Conservation (phyloP, 2,797 vertebrate species). For the Huso huso region DNA sequence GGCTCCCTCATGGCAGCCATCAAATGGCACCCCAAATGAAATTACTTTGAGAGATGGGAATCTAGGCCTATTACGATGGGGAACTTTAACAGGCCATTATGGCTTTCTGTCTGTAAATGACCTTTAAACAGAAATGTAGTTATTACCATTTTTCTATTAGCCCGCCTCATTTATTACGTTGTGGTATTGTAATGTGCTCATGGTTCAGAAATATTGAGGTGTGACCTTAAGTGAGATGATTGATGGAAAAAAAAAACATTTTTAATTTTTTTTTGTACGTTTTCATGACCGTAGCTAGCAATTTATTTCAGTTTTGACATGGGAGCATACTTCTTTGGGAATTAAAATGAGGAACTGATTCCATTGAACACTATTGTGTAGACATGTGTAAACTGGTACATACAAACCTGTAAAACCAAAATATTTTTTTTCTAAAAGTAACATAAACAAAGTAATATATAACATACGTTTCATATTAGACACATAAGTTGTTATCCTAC, state of each 20-base stretch:
- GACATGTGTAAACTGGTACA: no score
- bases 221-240: constrained; percentile 35
- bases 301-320: no score
- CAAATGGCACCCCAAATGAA: constrained; percentile 20
- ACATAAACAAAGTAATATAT: no score
- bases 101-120: constrained; percentile 43
- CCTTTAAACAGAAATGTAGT: constrained; percentile 44
- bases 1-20: constrained; percentile 5
- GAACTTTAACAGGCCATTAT: constrained; percentile 37
- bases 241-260: not conserved
- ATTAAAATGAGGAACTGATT: no score
- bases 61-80: constrained; percentile 30
- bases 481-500: no score
- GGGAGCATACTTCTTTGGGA: no score
- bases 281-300: no score
- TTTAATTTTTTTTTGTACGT: no score
- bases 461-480: no score
- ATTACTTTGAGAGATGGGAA: constrained; percentile 28
- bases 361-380: no score
- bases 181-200: constrained; percentile 30
- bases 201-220: constrained; percentile 39
- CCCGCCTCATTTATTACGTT: constrained; percentile 45
- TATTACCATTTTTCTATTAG: constrained; percentile 41
- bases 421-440: no score
- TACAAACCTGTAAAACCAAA: no score